Base-by-base conservation (phyloP, 2,797 vertebrate species). In the Falco rusticolus region DNA sequence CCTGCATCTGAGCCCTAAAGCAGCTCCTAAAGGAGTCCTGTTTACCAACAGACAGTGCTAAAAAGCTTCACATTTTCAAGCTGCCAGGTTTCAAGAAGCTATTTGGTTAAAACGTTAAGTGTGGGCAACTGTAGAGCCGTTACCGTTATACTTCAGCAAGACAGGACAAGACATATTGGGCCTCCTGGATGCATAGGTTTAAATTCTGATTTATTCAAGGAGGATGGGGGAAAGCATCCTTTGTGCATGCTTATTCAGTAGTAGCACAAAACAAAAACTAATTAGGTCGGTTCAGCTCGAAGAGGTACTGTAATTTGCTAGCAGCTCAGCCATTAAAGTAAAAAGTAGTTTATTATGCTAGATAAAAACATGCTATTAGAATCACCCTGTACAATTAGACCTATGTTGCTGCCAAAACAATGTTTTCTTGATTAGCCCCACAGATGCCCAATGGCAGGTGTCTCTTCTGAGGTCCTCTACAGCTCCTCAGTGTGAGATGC, bases 231-330 rank as follows among this genome's bases (percentile, higher is more conserved):
- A 33, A 87, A 57, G 41, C 53, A 80, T 95, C 80, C 28, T 95
- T 87, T 90, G 47, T 90, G 74, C 17, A 8, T 43, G 50, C 41
- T 93, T 57, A 31, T 63, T 90, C 75, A 63, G 61, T 45, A 78
- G 47, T 22, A 81, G 34, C 70, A 86, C n/a, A 75, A 84, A 95
- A 3, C 51, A 88, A 59, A 85, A 87, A 37, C 39, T 68, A 92
- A 97, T 91, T 81, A 63, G 79, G 87, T 93, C 76, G 88, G 70
- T 59, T 91, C 68, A 87, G 25, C 89, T 84, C 0, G 0, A 94
- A 79, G 51, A 84, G 65, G 64, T 94, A 47, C 47, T 86, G 63
- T 71, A 79, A 92, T 94, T 90, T 96, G 53, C 77, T 72, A 61
- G 51, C 37, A 88, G 59, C 88, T 91, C 51, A 50, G 63, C 10